A percentile compares a stretch with the other conserved stretches of the same genome.
Evolutionary conservation across 1,140 invertebrate species (phyloP).

Genomic region (Eufriesea mexicana): DNA sequence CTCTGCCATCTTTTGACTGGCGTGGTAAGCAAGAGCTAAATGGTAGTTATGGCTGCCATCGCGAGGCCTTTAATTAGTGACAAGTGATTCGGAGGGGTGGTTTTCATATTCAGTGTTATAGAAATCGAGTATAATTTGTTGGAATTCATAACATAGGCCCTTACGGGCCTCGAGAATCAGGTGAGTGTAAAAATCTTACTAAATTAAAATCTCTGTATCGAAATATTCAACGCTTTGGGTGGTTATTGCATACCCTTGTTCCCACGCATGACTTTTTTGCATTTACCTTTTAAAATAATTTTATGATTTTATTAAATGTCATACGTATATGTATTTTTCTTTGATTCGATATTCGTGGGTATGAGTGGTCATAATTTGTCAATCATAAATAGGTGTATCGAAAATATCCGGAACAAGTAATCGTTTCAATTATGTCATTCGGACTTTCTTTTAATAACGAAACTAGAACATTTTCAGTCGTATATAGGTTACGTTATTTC

Average conservation of each 20-base stretch:
- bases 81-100: conserved; percentile 62
- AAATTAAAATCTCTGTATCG: conserved; percentile 22
- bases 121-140: conserved; percentile 32
- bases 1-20: conserved; percentile 54
- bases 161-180: conserved; percentile 29
- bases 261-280: conserved; percentile 49
- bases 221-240: conserved; percentile 1
- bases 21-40: conserved; percentile 12
- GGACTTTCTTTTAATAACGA: conserved; percentile 7
- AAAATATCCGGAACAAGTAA: conserved; percentile 52
- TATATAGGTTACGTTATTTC: not conserved
- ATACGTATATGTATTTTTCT: not conserved
- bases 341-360: not conserved
- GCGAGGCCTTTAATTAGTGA: conserved; percentile 69
- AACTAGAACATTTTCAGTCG: not conserved
- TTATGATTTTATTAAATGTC: conserved; percentile 16
- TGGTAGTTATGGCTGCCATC: conserved; percentile 67
- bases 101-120: conserved; percentile 51
- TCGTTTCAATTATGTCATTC: conserved; percentile 57
- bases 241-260: conserved; percentile 51
- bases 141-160: conserved; percentile 21
- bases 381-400: conserved; percentile 9
- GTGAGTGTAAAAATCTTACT: conserved; percentile 41
- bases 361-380: not conserved
- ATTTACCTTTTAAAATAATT: conserved; percentile 10